phyloP scores from a whole-genome alignment of 2,888 invertebrate species.

The Hedychridium roseum region DNA sequence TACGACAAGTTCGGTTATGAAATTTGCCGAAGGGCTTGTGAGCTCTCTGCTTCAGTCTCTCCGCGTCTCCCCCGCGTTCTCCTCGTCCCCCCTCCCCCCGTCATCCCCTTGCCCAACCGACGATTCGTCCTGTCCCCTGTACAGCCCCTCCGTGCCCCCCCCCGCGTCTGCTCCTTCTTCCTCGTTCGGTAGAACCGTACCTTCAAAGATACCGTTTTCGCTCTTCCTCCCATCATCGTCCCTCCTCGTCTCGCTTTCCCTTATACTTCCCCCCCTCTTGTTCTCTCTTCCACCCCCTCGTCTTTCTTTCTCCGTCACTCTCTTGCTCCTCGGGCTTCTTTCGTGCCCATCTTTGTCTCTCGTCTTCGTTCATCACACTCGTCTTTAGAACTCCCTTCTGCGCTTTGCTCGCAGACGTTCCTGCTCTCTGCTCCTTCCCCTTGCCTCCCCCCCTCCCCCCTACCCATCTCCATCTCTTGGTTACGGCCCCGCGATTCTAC shows the following conservation, averaged over 20 bases:
- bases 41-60: conserved; percentile 49
- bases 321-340: conserved; percentile 26
- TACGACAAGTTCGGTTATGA: conserved; percentile 65
- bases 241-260: conserved; percentile 18
- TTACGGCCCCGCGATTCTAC: conserved; percentile 40
- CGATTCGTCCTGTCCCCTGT: no score
- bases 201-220: conserved; percentile 21
- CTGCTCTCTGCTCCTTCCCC: conserved; percentile 15
- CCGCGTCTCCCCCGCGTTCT: conserved; percentile 29
- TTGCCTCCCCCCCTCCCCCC: conserved; percentile 34
- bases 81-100: no score
- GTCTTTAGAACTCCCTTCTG: conserved; percentile 24
- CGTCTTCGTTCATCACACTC: conserved; percentile 18
- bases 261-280: conserved; percentile 26
- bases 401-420: no score
- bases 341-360: conserved; percentile 37
- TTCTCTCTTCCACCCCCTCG: conserved; percentile 32
- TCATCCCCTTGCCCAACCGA: no score
- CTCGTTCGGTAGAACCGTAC: conserved; percentile 14
- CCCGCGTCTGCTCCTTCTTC: no score
- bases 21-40: conserved; percentile 65
- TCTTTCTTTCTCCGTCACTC: conserved; percentile 28
- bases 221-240: conserved; percentile 26
- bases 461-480: conserved; percentile 29
- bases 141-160: conserved; percentile 13